phyloP scores from a whole-genome alignment of 64 coral and sea anemone genomes.

The Actinia equina region DNA sequence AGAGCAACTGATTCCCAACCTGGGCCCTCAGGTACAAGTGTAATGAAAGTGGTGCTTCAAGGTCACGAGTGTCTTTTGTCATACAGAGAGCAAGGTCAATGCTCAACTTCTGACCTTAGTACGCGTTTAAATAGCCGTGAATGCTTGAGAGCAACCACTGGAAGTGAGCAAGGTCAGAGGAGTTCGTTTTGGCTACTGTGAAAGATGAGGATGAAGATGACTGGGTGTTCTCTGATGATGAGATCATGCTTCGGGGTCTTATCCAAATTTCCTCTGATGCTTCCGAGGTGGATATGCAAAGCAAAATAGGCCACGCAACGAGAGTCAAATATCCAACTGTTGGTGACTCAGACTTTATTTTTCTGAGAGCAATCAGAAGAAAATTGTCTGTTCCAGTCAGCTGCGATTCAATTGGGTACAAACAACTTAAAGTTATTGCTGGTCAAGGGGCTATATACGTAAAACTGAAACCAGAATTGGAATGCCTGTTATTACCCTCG shows the following conservation, averaged over 20 bases:
- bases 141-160: constrained; percentile 24
- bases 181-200: constrained; percentile 19
- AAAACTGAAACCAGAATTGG: constrained; percentile 46
- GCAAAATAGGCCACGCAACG: constrained; percentile 46
- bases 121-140: constrained; percentile 26
- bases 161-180: constrained; percentile 1
- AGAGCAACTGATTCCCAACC: not conserved
- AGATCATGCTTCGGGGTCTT: constrained; percentile 23
- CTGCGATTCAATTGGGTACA: constrained; percentile 48
- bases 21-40: constrained; percentile 18
- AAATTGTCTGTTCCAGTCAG: constrained; percentile 33
- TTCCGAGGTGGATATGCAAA: not conserved
- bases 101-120: constrained; percentile 8
- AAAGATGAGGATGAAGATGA: not conserved
- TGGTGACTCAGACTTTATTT: constrained; percentile 35
- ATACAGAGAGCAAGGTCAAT: constrained; percentile 18
- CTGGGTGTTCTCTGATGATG: not conserved
- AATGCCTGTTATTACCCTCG: constrained; percentile 27
- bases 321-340: constrained; percentile 35
- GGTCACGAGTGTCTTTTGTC: constrained; percentile 6
- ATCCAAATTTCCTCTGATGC: constrained; percentile 9
- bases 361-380: constrained; percentile 48
- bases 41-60: not conserved
- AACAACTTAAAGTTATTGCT: constrained; percentile 34
- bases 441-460: constrained; percentile 31